These are phyloP conservation scores for Rhinichthys klamathensis DNA, from an alignment of 2,113 vertebrate genomes.

Conservation along the genomic window DNA sequence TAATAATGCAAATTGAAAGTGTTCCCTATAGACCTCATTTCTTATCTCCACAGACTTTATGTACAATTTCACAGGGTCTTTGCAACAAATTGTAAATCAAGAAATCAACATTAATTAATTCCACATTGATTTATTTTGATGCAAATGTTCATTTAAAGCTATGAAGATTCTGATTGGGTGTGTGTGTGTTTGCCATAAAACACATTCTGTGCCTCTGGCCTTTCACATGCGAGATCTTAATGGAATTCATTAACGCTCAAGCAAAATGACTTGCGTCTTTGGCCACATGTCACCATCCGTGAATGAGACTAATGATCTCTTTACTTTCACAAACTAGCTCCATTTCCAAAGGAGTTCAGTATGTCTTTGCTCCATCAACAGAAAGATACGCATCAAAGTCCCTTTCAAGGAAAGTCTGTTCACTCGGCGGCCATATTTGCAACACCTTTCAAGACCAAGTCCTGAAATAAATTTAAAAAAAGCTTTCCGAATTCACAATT, in stretches of 20 bases:
- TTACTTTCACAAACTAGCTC: neutral
- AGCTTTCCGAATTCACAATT: too few species aligned
- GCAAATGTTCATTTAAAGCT: conserved; percentile 6
- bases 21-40: neutral
- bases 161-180: neutral
- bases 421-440: too few species aligned
- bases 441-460: too few species aligned
- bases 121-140: neutral
- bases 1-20: conserved; percentile 4
- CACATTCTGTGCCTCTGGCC: conserved; percentile 18
- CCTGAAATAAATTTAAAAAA: too few species aligned
- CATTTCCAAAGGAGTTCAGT: conserved; percentile 1
- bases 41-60: neutral
- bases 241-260: conserved; percentile 27
- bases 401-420: too few species aligned
- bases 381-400: neutral
- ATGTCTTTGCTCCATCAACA: neutral
- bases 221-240: conserved; percentile 13
- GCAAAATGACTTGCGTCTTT: conserved; percentile 6
- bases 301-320: conserved; percentile 18
- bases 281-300: conserved; percentile 1
- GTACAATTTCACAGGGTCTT: conserved; percentile 5
- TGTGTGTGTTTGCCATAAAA: conserved; percentile 14
- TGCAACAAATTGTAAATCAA: neutral
- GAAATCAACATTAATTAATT: neutral